Evolutionary conservation across 2,113 vertebrate species (phyloP), one percentile per base, ranked within the genome.

Genomic region (Catagonus wagneri): DNA sequence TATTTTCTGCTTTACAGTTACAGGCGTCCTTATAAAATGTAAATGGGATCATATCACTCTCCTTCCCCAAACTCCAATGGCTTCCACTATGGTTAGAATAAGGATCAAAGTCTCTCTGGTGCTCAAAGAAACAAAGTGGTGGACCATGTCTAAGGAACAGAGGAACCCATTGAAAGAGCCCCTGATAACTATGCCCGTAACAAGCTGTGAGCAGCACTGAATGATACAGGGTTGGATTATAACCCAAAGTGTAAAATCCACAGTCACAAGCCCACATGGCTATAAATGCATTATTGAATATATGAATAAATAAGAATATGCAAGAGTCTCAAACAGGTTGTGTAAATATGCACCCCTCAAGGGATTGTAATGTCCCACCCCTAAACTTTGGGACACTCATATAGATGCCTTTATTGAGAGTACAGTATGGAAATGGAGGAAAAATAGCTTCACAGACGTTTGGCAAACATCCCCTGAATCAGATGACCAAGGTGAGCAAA

Each of bases 291-390:
- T 3, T 2, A 36, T 19, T n/a, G 54, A 75, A 27, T 22, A 54
- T 8, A 44, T 44, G 44, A 58, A 34, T 71, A 17, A 83, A 7
- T 74, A 34, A 65, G 29, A 81, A 34, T 25, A 63, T 36, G n/a
- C 36, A 56, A 71, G 13, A 76, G 7, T 27, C 93, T 32, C 16
- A 75, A 81, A 76, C 50, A 29, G 22, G 5, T 13, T 89, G 2
- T 5, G 7, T 10, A n/a, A 32, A 23, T 13, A 36, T 20, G 32
- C 11, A 56, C 39, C 25, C 20, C 11, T 84, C 23, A 23, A 72
- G 68, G 5, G 15, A 76, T 75, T 4, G n/a, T 60, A 79, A 23
- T 12, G 52, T 12, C 0, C n/a, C 0, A 5, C 2, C 2, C 3
- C 20, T 79, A 56, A 34, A 22, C 14, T 34, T 6, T 13, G n/a